These are phyloP conservation scores for Daboia siamensis DNA, from an alignment of 2,113 vertebrate genomes.

Conservation along the genomic window DNA sequence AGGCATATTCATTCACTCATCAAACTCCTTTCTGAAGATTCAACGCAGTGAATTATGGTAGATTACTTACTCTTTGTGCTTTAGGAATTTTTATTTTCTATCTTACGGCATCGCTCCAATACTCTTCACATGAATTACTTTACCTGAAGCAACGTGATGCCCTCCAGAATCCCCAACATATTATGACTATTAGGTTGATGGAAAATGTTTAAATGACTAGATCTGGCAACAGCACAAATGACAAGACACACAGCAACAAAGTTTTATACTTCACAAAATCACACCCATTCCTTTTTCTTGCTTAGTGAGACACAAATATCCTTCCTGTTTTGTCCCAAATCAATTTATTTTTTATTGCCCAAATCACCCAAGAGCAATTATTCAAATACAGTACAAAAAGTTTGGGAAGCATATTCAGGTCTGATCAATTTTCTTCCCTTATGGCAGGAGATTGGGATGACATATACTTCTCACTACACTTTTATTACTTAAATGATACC, in stretches of 20 bases:
- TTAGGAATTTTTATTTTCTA: not conserved
- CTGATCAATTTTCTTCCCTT: slow-evolving; percentile 33
- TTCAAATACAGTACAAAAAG: slow-evolving; percentile 56
- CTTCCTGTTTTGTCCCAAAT: slow-evolving; percentile 41
- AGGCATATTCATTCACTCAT: not conserved
- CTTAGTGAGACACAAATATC: slow-evolving; percentile 38
- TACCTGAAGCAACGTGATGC: not conserved
- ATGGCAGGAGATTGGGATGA: not conserved
- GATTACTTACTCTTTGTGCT: not conserved
- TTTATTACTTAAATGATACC: slow-evolving; percentile 37
- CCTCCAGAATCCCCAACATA: not conserved
- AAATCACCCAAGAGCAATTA: slow-evolving; percentile 45
- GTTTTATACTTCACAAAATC: fast-evolving
- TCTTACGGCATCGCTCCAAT: not conserved
- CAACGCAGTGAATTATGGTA: not conserved
- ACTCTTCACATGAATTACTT: not conserved
- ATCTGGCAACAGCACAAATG: not conserved
- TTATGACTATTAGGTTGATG: not conserved
- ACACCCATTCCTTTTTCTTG: not conserved
- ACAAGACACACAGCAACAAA: not conserved
- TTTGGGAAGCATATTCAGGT: slow-evolving; percentile 32
- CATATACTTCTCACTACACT: not conserved
- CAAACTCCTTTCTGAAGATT: not conserved
- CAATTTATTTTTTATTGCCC: slow-evolving; percentile 58
- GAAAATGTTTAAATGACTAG: not conserved